Evolutionary conservation across 2,797 vertebrate species (phyloP), one percentile per base, ranked within the genome.

Genomic region (Argentina silus): DNA sequence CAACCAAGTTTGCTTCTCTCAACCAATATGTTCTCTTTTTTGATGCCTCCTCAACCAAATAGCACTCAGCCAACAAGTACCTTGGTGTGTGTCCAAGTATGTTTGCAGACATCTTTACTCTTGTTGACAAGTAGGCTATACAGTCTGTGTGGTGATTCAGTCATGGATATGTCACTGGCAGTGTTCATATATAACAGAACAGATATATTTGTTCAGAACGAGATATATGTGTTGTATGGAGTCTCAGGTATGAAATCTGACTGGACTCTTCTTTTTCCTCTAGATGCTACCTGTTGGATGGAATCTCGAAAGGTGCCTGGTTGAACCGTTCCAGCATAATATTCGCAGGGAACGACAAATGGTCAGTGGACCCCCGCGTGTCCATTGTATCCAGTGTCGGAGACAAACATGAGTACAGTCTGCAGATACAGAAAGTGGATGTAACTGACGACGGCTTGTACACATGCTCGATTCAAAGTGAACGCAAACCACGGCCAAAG

Each of bases 241-340:
- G 27, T 36, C 4, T 36, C 27, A 36, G 47, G 11, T 48, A 48
- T 63, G n/a, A 63, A 63, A 63, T 44, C 61, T 44, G 61, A 63
- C 36, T n/a, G 7, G 8, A n/a, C 23, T 60, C 5, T 11, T 60
- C 27, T 60, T 59, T 1, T 42, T 61, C 36, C 27, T 86, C 15
- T 78, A 99, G 98, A 91, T 99, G 98, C 89, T 98, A 97, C 92
- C 91, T 99, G 87, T 95, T 97, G 91, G 97, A 99, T 88, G 96
- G 95, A 81, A 95, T 96, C 84, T 98, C 98, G 69, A 99, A 99
- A 92, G 98, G 97, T 81, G 98, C 98, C 86, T 99, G 98, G 98
- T 93, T 99, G 89, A 99, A 99, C 87, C 96, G 98, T 70, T 98
- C 97, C 7, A 98, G 96, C 91, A 98, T 99, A 88, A 98, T 99